Percentiles rank a stretch among this genome's conserved stretches.
These are phyloP conservation scores for Paraescarpia echinospica DNA, from an alignment of 1,140 invertebrate genomes.

Conservation along the genomic window DNA sequence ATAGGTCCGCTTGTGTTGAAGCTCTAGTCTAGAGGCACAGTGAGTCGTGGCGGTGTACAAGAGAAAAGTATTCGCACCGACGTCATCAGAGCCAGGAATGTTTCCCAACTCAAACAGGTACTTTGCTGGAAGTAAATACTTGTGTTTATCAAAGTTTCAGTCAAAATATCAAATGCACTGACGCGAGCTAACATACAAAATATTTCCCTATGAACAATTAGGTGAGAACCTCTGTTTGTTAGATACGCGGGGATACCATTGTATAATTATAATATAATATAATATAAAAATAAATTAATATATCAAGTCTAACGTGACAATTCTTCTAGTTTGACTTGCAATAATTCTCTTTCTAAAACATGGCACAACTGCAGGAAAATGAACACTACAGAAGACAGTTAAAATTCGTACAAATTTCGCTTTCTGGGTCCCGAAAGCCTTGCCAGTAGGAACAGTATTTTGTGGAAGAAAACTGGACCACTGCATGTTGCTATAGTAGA, in stretches of 20 bases:
- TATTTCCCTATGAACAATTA: no score
- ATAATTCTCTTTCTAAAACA: no score
- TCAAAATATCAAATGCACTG: no score
- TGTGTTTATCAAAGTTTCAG: no score
- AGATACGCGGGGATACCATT: no score
- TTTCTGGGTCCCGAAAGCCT: constrained; percentile 9
- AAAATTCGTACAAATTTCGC: not conserved
- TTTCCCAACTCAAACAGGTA: not conserved
- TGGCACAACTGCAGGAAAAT: no score
- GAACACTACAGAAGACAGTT: not conserved
- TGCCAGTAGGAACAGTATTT: not conserved
- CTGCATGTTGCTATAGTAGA: not conserved
- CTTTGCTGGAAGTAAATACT: not conserved
- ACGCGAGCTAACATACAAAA: no score
- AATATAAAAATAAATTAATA: no score
- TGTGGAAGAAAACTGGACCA: not conserved
- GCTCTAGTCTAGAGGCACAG: not conserved
- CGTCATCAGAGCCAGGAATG: not conserved
- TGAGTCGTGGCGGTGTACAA: not conserved
- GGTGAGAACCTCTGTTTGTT: no score
- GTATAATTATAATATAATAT: no score
- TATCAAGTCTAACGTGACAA: no score
- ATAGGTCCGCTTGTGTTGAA: constrained; percentile 10
- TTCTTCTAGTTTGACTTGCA: not conserved
- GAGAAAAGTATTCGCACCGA: not conserved